Base-by-base conservation (phyloP, 2,797 vertebrate species). In the Eupleurogrammus muticus region DNA sequence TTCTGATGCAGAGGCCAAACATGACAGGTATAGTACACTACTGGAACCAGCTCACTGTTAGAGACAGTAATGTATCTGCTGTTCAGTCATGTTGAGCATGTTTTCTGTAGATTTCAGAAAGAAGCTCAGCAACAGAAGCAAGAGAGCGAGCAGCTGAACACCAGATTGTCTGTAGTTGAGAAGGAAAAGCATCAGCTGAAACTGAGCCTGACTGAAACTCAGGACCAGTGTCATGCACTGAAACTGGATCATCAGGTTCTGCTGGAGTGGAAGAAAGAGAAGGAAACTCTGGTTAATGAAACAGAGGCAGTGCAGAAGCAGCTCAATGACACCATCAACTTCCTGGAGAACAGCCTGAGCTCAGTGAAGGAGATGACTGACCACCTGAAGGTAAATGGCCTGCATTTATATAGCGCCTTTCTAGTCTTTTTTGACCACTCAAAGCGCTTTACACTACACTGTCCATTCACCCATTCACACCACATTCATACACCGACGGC, bases 251-350 rank as follows among this genome's bases (percentile, higher is more conserved):
- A 92, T 75, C 75, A 81, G 75, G 73, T 78, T 70, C 92, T 97
- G 80, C 91, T 93, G 73, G 87, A 81, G 5, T 95, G 95, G 96
- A 98, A 96, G 87, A 92, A 79, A 19, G 94, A 96, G 89, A 95
- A 92, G 0, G 94, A 96, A 75, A 64, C 81, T 11, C 63, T 94
- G 66, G 68, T 96, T 44, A 92, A 83, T 82, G 85, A 94, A 46
- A 79, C 94, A 5, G 90, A 91, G 53, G 87, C 90, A 28, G 94
- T 96, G 78, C 96, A 95, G 49, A 94, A 93, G 75, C 77, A 67
- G 13, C 87, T 97, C 75, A 70, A 83, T 32, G 87, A 82, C 79
- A 93, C 91, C 84, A 92, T 96, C 34, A 66, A 60, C 46, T 85
- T 87, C 51, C 86, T 97, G 89, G 95, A 97, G 73, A 87, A 47